A percentile compares a stretch with the other conserved stretches of the same genome.
These are phyloP conservation scores for Aricia agestis DNA, from an alignment of 1,140 invertebrate genomes.

Conservation along the genomic window DNA sequence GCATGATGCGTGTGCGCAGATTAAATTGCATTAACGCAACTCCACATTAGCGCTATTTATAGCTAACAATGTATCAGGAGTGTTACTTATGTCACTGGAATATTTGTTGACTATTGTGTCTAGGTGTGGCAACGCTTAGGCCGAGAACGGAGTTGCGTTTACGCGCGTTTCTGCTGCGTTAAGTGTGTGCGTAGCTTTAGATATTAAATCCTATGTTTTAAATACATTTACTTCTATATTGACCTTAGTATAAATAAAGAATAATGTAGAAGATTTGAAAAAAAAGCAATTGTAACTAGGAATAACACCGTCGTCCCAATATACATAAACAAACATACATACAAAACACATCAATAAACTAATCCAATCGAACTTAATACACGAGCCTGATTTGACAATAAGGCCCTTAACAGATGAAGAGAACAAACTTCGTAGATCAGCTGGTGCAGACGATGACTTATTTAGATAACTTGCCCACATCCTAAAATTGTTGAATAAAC, in stretches of 20 bases:
- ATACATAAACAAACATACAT: too few relatives aligned
- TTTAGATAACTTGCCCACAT: too few relatives aligned
- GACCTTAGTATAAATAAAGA: too few relatives aligned
- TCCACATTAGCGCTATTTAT: constrained; percentile 40
- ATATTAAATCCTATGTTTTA: too few relatives aligned
- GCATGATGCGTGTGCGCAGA: constrained; percentile 68
- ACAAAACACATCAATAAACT: background rate
- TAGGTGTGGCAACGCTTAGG: background rate
- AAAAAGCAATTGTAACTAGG: too few relatives aligned
- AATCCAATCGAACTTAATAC: background rate
- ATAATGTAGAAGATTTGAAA: too few relatives aligned
- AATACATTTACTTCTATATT: too few relatives aligned
- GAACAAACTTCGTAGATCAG: too few relatives aligned
- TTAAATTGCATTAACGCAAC: constrained; percentile 72
- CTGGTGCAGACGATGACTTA: too few relatives aligned
- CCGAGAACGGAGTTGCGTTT: background rate
- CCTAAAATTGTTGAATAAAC: too few relatives aligned
- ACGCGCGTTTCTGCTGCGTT: background rate
- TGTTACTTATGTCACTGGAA: background rate
- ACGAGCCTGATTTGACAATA: background rate
- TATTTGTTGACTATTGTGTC: constrained; percentile 11
- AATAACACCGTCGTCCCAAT: too few relatives aligned
- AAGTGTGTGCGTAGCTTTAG: background rate
- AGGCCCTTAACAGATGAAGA: background rate
- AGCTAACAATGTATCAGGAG: constrained; percentile 26